Base-by-base conservation (phyloP, 2,113 vertebrate species). In the Chlorocebus sabaeus region DNA sequence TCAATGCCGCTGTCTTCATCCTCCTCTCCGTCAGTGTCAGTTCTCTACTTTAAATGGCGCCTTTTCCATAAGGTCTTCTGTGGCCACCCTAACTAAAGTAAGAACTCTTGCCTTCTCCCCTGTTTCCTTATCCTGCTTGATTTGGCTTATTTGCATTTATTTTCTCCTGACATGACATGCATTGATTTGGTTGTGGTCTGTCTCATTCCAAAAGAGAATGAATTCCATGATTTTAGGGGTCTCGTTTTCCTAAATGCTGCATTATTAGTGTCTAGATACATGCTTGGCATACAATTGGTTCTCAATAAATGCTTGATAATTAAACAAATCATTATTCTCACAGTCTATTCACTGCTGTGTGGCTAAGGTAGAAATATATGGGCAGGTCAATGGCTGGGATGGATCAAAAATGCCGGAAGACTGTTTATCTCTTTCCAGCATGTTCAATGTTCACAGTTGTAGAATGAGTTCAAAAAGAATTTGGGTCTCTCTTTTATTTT, bases 281-380 rank as follows among this genome's bases (percentile, higher is more conserved):
- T 35, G 17, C 5, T n/a, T 59, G 43, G 16, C 2, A 17, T 59
- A 16, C 1, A 22, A 17, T 27, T 59, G 23, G 67, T 61, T 27
- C n/a, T 88, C 35, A 50, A 0, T 48, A 52, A 38, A 68, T 76
- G 17, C 11, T 38, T 55, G 40, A 0, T 18, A 52, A 3, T 45
- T 50, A 78, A 30, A 57, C 18, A 35, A 38, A 64, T 18, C 12
- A 30, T 6, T 4, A 40, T 70, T 17, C 13, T 61, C 50, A 10
- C 10, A 27, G 3, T 8, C 14, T 32, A 14, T 30, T 38, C 13
- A 38, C 27, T 20, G 6, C 5, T 7, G 0, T 5, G 9, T 3
- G 6, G 64, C 18, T 59, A 2, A 78, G 2, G 6, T 17, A 35
- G 70, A 84, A 4, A 11, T 61, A 1, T 0, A 9, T 10, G 6